phyloP scores from a whole-genome alignment of 2,888 invertebrate species.

The Flexamia atlantica region DNA sequence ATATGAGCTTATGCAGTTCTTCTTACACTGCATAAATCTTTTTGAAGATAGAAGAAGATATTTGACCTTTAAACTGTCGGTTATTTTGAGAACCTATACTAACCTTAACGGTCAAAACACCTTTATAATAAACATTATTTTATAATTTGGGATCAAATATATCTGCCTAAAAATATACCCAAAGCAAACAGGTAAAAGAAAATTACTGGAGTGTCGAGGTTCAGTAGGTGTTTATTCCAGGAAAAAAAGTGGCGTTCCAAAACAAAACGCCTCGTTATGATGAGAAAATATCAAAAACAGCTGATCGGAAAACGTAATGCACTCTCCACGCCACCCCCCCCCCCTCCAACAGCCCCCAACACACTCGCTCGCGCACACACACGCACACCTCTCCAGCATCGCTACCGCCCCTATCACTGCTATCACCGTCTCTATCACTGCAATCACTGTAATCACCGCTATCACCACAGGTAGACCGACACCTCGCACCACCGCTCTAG shows the following conservation, averaged over 20 bases:
- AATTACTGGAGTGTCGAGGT: too few relatives aligned
- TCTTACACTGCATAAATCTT: too few relatives aligned
- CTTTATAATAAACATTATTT: too few relatives aligned
- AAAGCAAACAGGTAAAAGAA: too few relatives aligned
- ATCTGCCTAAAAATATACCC: too few relatives aligned
- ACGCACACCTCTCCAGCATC: neutral
- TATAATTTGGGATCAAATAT: too few relatives aligned
- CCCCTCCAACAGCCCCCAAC: neutral
- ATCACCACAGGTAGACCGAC: slow-evolving; percentile 15
- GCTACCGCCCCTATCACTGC: neutral
- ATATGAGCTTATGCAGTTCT: too few relatives aligned
- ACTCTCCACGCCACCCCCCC: neutral
- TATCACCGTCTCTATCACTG: slow-evolving; percentile 36
- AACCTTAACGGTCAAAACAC: too few relatives aligned
- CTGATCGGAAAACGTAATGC: neutral
- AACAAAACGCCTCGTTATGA: neutral
- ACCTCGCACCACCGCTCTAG: slow-evolving; percentile 4
- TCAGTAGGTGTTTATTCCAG: slow-evolving; percentile 19
- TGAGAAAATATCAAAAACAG: neutral
- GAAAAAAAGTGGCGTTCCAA: neutral
- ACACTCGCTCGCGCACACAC: slow-evolving; percentile 8
- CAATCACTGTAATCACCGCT: neutral
- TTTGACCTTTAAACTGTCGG: too few relatives aligned
- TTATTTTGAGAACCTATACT: too few relatives aligned
- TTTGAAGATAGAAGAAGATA: too few relatives aligned